Base-by-base conservation (phyloP, 2,113 vertebrate genomes). In the Kobus ellipsiprymnus region DNA sequence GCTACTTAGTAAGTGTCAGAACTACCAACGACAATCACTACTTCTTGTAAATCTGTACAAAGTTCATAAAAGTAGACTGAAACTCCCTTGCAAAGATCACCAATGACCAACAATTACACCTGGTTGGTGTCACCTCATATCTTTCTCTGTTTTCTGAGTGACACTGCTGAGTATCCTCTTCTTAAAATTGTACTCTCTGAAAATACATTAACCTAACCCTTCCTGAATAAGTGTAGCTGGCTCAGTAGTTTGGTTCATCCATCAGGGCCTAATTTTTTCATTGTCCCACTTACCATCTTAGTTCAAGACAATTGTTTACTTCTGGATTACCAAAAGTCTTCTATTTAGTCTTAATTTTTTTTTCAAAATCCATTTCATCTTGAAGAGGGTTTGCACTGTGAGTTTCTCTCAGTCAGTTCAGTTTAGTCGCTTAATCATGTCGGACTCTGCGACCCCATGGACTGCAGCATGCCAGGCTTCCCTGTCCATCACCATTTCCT, bases 361-460 rank as follows among this genome's bases (percentile, higher is more conserved):
- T 92, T 57, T 23, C 30, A 62, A 15, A 21, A 21, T 71, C 7
- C 21, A 90, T 36, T 57, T 87, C 13, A 85, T 36, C 11, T 12
- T 30, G 19, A n/a, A 40, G n/a, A 85, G 14, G 8, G 50, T 87
- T 87, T 83, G 74, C 54, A 14, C 12, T 44, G 64, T 27, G 4
- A 59, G 23, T 59, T 59, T 59, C 25, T 27, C 23, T 59, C 25
- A 60, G 62, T 67, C 62, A n/a, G 62, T n/a, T 67, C 62, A 67
- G 16, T n/a, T 67, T 10, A 67, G 33, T n/a, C 0, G 0, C 62
- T n/a, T 33, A 19, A 5, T 67, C 62, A 19, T 33, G 33, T 67
- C 8, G 2, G 2, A 19, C 16, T 67, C 16, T 67, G 62, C 0
- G 7, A 67, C 33, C 33, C 33, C 33, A 10, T n/a, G 33, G 8